phyloP scores from a whole-genome alignment of 2,797 vertebrate genomes.

The Falco naumanni region DNA sequence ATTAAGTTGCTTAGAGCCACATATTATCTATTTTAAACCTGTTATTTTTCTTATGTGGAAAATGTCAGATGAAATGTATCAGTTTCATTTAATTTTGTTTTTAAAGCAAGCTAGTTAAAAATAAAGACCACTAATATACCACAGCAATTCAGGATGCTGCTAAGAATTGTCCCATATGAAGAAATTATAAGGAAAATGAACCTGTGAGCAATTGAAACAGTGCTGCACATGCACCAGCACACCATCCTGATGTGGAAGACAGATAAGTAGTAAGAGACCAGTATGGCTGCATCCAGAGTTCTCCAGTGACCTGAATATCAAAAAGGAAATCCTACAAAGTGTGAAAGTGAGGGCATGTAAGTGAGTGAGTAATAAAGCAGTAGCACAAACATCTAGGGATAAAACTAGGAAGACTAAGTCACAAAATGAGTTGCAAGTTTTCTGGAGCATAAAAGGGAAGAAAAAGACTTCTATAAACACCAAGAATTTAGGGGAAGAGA shows the following conservation, averaged over 20 bases:
- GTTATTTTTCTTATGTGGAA: conserved; percentile 31
- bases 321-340: background rate
- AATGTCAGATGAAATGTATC: background rate
- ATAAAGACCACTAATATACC: background rate
- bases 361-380: background rate
- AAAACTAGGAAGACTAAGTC: conserved; percentile 2
- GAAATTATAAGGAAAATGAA: background rate
- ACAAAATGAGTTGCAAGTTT: conserved; percentile 1
- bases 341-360: background rate
- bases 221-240: background rate
- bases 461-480: background rate
- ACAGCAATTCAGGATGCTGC: background rate
- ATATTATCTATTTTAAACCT: conserved; percentile 34
- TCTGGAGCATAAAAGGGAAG: background rate
- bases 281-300: background rate
- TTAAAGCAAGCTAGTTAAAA: background rate
- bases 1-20: conserved; percentile 46
- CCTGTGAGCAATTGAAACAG: background rate
- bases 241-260: background rate
- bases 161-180: background rate
- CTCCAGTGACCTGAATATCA: conserved; percentile 35
- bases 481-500: background rate
- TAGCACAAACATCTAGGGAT: background rate
- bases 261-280: background rate
- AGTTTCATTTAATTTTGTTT: background rate